Conservation (phyloP, 2,113 vertebrate species). For the Ondatra zibethicus region DNA sequence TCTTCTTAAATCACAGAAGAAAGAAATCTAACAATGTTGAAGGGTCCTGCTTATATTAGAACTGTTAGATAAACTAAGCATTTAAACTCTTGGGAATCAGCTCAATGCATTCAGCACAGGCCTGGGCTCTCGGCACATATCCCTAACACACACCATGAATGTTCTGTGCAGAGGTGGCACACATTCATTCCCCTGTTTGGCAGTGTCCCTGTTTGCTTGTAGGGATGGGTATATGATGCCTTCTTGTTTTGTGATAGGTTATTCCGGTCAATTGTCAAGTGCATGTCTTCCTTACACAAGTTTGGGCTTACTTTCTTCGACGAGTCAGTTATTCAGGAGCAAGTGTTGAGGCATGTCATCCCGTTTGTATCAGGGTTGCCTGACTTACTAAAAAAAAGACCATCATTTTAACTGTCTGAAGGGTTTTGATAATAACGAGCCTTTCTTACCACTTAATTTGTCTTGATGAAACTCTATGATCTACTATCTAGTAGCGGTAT, state of each 20-base stretch:
- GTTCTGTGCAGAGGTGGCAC: no score
- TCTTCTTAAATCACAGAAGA: conserved; percentile 16
- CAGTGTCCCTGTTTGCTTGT: neutral
- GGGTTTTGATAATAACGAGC: neutral
- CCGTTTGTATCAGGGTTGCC: neutral
- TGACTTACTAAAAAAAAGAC: neutral
- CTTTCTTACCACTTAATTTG: conserved; percentile 36
- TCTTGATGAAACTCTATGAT: neutral
- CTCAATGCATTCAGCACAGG: neutral
- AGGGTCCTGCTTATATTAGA: neutral
- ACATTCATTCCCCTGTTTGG: neutral
- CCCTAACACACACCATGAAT: neutral
- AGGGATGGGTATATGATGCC: neutral
- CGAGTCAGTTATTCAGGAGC: neutral
- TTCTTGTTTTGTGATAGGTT: neutral
- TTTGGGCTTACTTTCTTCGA: neutral
- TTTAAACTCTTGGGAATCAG: conserved; percentile 2
- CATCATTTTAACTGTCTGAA: conserved; percentile 37
- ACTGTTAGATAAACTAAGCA: neutral
- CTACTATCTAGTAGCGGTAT: neutral
- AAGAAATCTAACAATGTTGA: neutral
- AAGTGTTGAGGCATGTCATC: neutral
- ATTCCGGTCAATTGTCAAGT: neutral
- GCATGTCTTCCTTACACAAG: conserved; percentile 22
- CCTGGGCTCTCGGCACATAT: neutral